Evolutionary conservation across 2,888 invertebrate genomes (phyloP).

Genomic region (Trissolcus japonicus): DNA sequence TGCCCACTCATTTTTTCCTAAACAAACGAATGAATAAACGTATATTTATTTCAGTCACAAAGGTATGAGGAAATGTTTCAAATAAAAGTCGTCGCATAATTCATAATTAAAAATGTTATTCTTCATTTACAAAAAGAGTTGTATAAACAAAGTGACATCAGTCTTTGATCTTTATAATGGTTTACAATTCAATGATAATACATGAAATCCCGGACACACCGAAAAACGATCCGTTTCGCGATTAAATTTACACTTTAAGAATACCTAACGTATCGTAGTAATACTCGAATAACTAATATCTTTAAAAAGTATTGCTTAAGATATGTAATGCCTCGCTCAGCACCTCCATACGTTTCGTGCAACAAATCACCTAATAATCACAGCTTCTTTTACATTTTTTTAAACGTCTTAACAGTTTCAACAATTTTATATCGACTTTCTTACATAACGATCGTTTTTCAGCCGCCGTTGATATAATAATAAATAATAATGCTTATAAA

Average conservation of each 20-base stretch:
- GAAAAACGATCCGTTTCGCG: not conserved
- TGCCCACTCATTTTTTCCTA: not conserved
- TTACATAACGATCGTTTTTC: slow-evolving; percentile 27
- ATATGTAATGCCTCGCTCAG: slow-evolving; percentile 34
- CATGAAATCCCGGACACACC: not conserved
- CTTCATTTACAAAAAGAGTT: not conserved
- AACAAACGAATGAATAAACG: too few species aligned
- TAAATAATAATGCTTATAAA: slow-evolving; percentile 20
- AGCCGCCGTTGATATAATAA: slow-evolving; percentile 27
- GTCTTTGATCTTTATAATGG: slow-evolving; percentile 34
- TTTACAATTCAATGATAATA: not conserved
- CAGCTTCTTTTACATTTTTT: slow-evolving; percentile 22
- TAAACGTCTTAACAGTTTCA: slow-evolving; percentile 28
- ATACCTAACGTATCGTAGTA: slow-evolving; percentile 22
- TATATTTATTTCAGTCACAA: not conserved
- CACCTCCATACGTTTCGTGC: slow-evolving; percentile 16
- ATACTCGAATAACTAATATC: slow-evolving; percentile 10
- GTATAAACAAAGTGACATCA: slow-evolving; percentile 20
- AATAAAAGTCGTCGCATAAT: not conserved
- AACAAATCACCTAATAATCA: slow-evolving; percentile 30
- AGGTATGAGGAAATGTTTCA: not conserved
- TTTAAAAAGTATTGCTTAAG: slow-evolving; percentile 6
- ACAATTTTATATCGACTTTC: slow-evolving; percentile 22
- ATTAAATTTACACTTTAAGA: not conserved
- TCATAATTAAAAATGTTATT: not conserved